These are phyloP conservation scores for Labeo rohita DNA, from an alignment of 2,113 vertebrate species.

Conservation along the genomic window DNA sequence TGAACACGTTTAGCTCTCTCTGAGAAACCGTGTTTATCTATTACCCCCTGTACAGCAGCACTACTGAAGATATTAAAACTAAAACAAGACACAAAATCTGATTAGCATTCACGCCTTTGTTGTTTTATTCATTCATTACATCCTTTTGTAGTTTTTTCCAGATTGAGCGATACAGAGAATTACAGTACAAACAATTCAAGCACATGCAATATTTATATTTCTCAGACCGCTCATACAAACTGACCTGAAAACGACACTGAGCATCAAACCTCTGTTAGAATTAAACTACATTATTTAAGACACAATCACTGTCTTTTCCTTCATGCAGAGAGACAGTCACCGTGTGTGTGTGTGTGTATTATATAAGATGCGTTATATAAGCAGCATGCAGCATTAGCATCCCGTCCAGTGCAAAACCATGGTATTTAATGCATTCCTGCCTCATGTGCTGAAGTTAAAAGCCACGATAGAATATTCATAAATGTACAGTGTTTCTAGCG, in stretches of 20 bases:
- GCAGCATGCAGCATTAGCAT: not conserved
- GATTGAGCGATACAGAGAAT: not conserved
- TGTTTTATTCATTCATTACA: not conserved
- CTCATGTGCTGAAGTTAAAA: conserved; percentile 9
- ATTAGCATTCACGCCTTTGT: not conserved
- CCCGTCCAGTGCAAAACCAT: not conserved
- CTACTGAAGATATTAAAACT: not conserved
- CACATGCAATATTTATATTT: not conserved
- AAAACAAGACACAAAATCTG: not conserved
- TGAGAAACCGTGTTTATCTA: not conserved
- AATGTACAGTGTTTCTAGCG: not conserved
- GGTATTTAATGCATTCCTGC: not conserved
- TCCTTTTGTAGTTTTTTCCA: not conserved
- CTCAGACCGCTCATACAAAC: not conserved
- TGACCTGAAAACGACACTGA: conserved; percentile 4
- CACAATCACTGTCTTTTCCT: not conserved
- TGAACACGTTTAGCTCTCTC: not conserved
- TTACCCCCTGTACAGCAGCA: not conserved
- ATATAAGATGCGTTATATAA: conserved; percentile 16
- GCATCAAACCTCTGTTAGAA: conserved; percentile 2
- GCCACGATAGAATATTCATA: conserved; percentile 19
- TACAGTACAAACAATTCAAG: not conserved
- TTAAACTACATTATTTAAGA: conserved; percentile 6
- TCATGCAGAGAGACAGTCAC: not conserved
- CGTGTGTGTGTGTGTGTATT: not conserved